Conservation (phyloP, 2,888 invertebrate genomes). For the Ypsolopha scabrella region DNA sequence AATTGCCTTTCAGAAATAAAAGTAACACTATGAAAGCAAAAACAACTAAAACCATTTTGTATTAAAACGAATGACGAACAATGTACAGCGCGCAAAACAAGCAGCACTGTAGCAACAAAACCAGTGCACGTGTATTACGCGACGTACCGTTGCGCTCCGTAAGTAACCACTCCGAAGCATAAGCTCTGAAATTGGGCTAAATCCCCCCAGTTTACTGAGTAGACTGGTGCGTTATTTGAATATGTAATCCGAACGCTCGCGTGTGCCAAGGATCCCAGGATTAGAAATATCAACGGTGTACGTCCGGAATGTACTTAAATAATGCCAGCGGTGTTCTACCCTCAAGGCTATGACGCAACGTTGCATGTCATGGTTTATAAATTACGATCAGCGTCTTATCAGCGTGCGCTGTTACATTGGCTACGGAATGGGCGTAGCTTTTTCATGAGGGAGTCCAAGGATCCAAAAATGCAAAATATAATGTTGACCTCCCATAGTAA, state of each 20-base stretch:
- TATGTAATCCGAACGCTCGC: slow-evolving; percentile 36
- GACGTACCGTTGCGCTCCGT: slow-evolving; percentile 6
- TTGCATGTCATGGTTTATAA: slow-evolving; percentile 4
- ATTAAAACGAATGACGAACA: too few relatives aligned
- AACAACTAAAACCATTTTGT: too few relatives aligned
- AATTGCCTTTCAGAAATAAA: too few relatives aligned
- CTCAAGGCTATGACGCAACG: slow-evolving; percentile 15
- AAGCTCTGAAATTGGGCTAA: slow-evolving; percentile 47
- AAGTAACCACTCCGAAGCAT: slow-evolving; percentile 36
- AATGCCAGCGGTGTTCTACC: background rate
- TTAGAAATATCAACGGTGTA: slow-evolving; percentile 34
- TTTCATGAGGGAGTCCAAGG: too few relatives aligned
- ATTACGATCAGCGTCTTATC: too few relatives aligned
- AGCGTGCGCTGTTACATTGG: too few relatives aligned
- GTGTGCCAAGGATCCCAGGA: slow-evolving; percentile 48
- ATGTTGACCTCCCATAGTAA: too few relatives aligned
- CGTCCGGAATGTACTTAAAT: background rate
- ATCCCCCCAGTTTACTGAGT: slow-evolving; percentile 35
- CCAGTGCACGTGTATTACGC: background rate
- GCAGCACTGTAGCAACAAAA: too few relatives aligned
- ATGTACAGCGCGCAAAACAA: too few relatives aligned
- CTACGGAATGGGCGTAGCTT: too few relatives aligned
- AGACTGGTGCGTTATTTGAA: slow-evolving; percentile 42
- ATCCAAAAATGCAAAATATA: too few relatives aligned
- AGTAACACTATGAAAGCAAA: too few relatives aligned